Evolutionary conservation across 2,888 invertebrate genomes (phyloP), one percentile per base, ranked within the genome.

Genomic region (Theretra japonica): DNA sequence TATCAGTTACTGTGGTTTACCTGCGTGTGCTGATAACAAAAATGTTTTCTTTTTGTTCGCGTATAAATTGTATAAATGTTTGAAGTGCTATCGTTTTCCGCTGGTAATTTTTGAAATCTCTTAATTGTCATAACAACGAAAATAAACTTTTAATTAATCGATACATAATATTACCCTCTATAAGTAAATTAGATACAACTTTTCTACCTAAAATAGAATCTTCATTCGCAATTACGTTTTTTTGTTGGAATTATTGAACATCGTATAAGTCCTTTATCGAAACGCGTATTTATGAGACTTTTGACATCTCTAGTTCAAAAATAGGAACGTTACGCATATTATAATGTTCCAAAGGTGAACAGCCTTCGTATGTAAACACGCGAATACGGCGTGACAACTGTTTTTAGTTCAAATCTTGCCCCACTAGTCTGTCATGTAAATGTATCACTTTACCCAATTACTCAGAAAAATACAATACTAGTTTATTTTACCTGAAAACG

Each of bases 301-400:
- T n/a, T n/a, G n/a, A 4, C 53, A n/a, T n/a, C 53, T 53, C 53
- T 53, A 59, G 23, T 59, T 59, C 4, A 28, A 25, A 59, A 19
- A 4, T 17, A 28, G 25, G 25, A 59, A 62, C 30, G 11, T n/a
- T 33, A 60, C 21, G 57, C 15, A 21, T 7, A n/a, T n/a, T 33
- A 21, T 41, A 62, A 33, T 62, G 11, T 41, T 62, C 33, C 41
- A 62, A 62, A 62, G 15, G 62, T 41, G 62, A 41, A 41, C 33
- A n/a, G 33, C n/a, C 62, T 62, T 41, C 4, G 2, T 33, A n/a
- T 4, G 21, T 60, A 25, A 25, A 58, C 25, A 58, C 58, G 58
- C 58, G 58, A 58, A 25, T 58, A 58, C 17, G 25, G 58, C 25
- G 58, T 58, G 25, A 58, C 11, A 15, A 23, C 25, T 7, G 58